These are phyloP conservation scores for Piscicola geometra DNA, from an alignment of 2,888 invertebrate genomes.

Conservation along the genomic window DNA sequence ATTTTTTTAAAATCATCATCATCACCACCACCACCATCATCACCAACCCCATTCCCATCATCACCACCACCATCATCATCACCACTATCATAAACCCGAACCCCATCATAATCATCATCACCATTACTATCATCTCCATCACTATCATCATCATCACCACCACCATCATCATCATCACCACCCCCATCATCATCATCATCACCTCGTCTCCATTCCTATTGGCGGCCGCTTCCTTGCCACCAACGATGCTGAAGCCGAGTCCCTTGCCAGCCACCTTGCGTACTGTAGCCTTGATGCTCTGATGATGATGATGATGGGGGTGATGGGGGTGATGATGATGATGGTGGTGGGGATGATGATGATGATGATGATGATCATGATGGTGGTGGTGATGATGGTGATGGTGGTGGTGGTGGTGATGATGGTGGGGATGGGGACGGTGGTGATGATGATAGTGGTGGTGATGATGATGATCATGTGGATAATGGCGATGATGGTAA, in stretches of 20 bases:
- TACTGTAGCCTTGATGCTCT: slow-evolving; percentile 15
- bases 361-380: not conserved
- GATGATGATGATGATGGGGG: slow-evolving; percentile 58
- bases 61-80: not conserved
- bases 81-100: not conserved
- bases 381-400: not conserved
- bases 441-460: not conserved
- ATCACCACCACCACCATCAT: slow-evolving; percentile 10
- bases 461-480: not conserved
- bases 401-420: not conserved
- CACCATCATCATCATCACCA: too few species aligned
- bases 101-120: not conserved
- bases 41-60: not conserved
- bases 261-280: slow-evolving; percentile 58
- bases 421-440: not conserved
- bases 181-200: not conserved
- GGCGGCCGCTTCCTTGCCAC: slow-evolving; percentile 92
- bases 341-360: not conserved
- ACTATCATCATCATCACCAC: too few species aligned
- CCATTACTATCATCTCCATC: too few species aligned
- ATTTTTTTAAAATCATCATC: not conserved
- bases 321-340: slow-evolving; percentile 1
- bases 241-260: slow-evolving; percentile 94
- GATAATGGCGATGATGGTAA: slow-evolving; percentile 4
- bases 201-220: slow-evolving; percentile 60